Base-by-base conservation (phyloP, 2,113 vertebrate species). In the Potamarius usumacintae region DNA sequence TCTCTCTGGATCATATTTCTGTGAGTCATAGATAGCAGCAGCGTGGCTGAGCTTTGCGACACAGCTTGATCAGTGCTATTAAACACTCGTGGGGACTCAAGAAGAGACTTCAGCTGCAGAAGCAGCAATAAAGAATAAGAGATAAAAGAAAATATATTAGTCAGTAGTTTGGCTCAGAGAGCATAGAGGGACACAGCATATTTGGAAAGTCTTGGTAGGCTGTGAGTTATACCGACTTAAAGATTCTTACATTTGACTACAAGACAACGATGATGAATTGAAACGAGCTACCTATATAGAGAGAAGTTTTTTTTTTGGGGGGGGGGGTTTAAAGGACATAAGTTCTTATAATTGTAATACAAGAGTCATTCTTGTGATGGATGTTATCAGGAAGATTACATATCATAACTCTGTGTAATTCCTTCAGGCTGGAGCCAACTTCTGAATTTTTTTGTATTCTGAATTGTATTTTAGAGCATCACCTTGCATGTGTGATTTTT, bases 1-100 rank as follows among this genome's bases (percentile, higher is more conserved):
- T 53, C 55, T 57, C 42, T 58, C 71, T 88, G 89, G 53, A 82
- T 86, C 91, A 60, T 90, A 88, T 88, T 87, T 90, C 88, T 69
- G 84, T 71, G 87, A 85, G 82, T 81, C 84, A 67, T 76, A 85
- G 89, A 84, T 90, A 67, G 87, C 74, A 74, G 27, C 50, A 84
- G 50, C 50, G 63, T 72, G 53, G 65, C 69, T 69, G 17, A 86
- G 17, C 17, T 18, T 30, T 34, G 77, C 65, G 81, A 9, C 18
- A 81, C 55, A 83, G 11, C 79, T 88, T 55, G 72, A 2, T 82
- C 34, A 62, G 69, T 62, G 77, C 85, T 67, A 58, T 27, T 30
- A 52, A 83, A 77, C 4, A 65, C 52, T 63, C n/a, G 22, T 65
- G 58, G 53, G 69, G 81, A 65, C 76, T 82, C 60, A 85, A 63